Evolutionary conservation across 1,140 invertebrate genomes (phyloP).

Genomic region (Drosophila elegans): DNA sequence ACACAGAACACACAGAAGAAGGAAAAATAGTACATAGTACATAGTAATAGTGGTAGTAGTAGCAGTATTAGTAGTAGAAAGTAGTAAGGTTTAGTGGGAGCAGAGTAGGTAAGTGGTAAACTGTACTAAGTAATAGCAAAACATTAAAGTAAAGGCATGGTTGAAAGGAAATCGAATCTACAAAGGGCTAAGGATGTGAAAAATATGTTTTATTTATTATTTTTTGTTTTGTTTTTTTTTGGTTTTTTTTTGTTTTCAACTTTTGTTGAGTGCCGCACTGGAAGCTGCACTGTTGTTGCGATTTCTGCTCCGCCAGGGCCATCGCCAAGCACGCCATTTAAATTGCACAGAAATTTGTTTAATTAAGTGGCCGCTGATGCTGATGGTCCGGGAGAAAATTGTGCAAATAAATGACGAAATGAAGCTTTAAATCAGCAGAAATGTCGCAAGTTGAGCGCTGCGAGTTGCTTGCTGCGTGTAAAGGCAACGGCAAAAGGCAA

Average conservation of each 20-base stretch:
- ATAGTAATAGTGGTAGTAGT: conserved; percentile 36
- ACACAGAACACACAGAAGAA: conserved; percentile 54
- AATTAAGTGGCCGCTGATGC: conserved; percentile 69
- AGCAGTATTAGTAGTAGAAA: conserved; percentile 62
- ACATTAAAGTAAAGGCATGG: conserved; percentile 62
- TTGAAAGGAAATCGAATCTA: conserved; percentile 47
- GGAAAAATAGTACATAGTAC: conserved; percentile 34
- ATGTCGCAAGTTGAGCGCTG: conserved; percentile 42
- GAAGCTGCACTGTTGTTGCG: conserved; percentile 45
- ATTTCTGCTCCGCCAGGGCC: conserved; percentile 30
- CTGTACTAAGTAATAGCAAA: conserved; percentile 64
- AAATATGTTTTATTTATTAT: conserved; percentile 30
- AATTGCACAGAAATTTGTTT: conserved; percentile 78
- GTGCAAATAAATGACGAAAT: conserved; percentile 66
- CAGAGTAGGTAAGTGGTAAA: conserved; percentile 35
- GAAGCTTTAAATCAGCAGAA: conserved; percentile 62
- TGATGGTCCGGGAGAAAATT: conserved; percentile 62
- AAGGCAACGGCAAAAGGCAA: neutral
- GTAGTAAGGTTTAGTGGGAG: conserved; percentile 49
- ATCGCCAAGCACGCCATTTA: conserved; percentile 65
- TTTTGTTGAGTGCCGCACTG: conserved; percentile 52
- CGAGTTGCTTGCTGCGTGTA: conserved; percentile 3
- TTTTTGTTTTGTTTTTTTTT: conserved; percentile 10
- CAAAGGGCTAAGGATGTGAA: conserved; percentile 46
- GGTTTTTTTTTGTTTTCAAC: conserved; percentile 25